Percentiles rank a stretch among this genome's conserved stretches.
Conservation (phyloP, 2,113 vertebrate species). For the Trichomycterus rosablanca region DNA sequence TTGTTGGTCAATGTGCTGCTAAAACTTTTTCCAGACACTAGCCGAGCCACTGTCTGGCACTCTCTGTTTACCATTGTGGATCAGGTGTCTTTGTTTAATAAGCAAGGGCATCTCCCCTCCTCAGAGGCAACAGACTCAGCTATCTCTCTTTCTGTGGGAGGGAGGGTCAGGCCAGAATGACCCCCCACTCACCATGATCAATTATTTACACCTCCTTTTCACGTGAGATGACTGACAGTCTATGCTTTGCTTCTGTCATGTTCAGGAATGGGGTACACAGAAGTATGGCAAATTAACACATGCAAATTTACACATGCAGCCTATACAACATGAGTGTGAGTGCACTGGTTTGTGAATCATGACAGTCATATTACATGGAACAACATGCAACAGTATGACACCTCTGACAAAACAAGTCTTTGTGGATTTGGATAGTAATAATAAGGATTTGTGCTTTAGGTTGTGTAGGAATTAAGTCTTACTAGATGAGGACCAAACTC, state of each 20-base stretch:
- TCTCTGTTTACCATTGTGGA: slow-evolving; percentile 60
- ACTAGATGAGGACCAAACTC: no score
- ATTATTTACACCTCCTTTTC: slow-evolving; percentile 59
- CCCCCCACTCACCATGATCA: slow-evolving; percentile 44
- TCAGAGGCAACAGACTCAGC: slow-evolving; percentile 39
- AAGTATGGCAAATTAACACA: neutral
- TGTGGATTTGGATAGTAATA: no score
- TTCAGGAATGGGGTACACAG: neutral
- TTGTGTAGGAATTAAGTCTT: no score
- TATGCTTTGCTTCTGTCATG: neutral
- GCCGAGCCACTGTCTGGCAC: slow-evolving; percentile 48
- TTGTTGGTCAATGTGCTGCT: no score
- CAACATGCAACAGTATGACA: no score
- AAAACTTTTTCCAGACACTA: slow-evolving; percentile 60
- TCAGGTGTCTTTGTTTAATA: slow-evolving; percentile 69
- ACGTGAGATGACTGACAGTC: slow-evolving; percentile 52
- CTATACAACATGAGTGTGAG: no score
- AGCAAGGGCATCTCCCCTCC: slow-evolving; percentile 48
- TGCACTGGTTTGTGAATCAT: no score
- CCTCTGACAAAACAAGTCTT: no score
- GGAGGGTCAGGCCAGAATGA: slow-evolving; percentile 53
- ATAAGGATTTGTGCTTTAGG: no score
- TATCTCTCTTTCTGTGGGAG: slow-evolving; percentile 49
- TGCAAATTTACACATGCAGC: no score
- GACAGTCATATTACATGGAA: no score